Percentiles rank a stretch among this genome's conserved stretches.
Conservation (phyloP, 35 echinoderm and acorn worm genomes). For the Eucidaris tribuloides region DNA sequence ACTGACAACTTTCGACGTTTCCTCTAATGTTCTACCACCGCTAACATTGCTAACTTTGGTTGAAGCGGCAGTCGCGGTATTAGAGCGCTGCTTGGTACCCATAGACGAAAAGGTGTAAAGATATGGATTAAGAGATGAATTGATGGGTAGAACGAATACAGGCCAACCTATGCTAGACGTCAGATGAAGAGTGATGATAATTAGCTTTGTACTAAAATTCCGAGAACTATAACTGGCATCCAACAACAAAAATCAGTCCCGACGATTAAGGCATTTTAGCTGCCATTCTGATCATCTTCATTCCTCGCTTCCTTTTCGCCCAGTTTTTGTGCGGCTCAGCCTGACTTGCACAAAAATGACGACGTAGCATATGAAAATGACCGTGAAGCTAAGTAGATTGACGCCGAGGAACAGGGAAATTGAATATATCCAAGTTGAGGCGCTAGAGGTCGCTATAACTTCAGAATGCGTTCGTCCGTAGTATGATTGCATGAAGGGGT, state of each 20-base stretch:
- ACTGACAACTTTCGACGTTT: no score
- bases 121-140: slow-evolving; percentile 65
- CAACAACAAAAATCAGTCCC: slow-evolving; percentile 67
- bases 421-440: slow-evolving; percentile 53
- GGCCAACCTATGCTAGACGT: slow-evolving; percentile 65
- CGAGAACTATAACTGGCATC: slow-evolving; percentile 69
- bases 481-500: background rate
- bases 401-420: slow-evolving; percentile 50
- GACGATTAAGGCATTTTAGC: slow-evolving; percentile 49
- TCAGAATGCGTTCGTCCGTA: slow-evolving; percentile 7
- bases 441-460: slow-evolving; percentile 19
- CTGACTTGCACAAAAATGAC: slow-evolving; percentile 47
- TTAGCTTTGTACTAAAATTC: slow-evolving; percentile 15
- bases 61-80: no score
- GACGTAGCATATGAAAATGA: slow-evolving; percentile 43
- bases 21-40: no score
- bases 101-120: slow-evolving; percentile 74
- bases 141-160: slow-evolving; percentile 64
- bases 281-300: slow-evolving; percentile 61
- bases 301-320: slow-evolving; percentile 1
- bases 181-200: slow-evolving; percentile 15
- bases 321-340: background rate
- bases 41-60: no score
- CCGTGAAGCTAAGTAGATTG: slow-evolving; percentile 41
- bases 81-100: no score